Conservation (phyloP, 2,113 vertebrate species). For the Bubo bubo region DNA sequence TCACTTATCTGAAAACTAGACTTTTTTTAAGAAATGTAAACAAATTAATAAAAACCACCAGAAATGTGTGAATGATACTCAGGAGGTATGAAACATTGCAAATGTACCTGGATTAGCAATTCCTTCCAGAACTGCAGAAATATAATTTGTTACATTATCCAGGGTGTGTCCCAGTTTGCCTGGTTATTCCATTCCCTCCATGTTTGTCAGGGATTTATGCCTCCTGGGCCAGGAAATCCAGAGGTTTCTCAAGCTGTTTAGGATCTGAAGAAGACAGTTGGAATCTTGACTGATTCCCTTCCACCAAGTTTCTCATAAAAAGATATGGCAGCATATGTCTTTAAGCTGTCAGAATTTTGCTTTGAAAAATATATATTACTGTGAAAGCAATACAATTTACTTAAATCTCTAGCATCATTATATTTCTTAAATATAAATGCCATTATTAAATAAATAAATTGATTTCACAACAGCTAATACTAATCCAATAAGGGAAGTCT, state of each 20-base stretch:
- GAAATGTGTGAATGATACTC: not conserved
- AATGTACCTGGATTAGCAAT: not conserved
- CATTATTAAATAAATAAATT: not conserved
- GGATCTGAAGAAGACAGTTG: not conserved
- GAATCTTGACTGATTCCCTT: not conserved
- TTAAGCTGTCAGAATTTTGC: not conserved
- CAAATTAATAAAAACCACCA: not conserved
- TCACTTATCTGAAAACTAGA: not conserved
- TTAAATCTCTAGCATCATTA: not conserved
- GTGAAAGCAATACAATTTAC: not conserved
- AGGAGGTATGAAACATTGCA: not conserved
- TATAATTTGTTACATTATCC: not conserved
- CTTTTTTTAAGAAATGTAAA: not conserved
- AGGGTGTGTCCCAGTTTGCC: not conserved
- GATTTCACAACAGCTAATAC: not conserved
- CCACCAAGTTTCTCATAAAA: not conserved
- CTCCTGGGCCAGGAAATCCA: not conserved
- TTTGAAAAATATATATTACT: not conserved
- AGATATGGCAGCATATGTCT: not conserved
- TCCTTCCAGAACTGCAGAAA: not conserved
- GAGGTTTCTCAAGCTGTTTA: not conserved
- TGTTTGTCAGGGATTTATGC: not conserved
- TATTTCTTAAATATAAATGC: not conserved
- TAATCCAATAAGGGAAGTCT: not conserved
- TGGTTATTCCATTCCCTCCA: not conserved